Percentiles rank a stretch among this genome's conserved stretches.
phyloP scores from a whole-genome alignment of 2,888 invertebrate genomes.

The Eupeodes latifasciatus region DNA sequence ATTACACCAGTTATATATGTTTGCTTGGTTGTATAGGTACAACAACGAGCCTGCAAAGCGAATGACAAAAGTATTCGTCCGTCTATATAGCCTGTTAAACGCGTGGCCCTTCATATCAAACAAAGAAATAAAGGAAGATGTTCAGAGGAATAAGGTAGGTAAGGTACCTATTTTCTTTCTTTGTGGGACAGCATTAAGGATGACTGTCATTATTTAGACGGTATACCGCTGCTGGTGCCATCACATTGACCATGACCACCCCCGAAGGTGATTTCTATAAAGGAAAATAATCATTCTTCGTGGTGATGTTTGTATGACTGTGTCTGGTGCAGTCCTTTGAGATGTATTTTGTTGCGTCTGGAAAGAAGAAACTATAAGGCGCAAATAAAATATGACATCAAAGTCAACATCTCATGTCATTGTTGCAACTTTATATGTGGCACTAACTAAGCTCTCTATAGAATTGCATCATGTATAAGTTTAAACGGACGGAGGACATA shows the following conservation, averaged over 20 bases:
- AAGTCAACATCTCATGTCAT: slow-evolving; percentile 76
- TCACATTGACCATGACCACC: slow-evolving; percentile 71
- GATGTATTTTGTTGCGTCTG: slow-evolving; percentile 17
- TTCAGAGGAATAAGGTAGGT: slow-evolving; percentile 4
- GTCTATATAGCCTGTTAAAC: slow-evolving; percentile 6
- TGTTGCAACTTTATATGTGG: slow-evolving; percentile 56
- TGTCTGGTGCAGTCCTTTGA: slow-evolving; percentile 15
- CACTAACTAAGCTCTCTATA: slow-evolving; percentile 67
- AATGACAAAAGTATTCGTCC: slow-evolving; percentile 60
- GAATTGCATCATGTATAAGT: background rate
- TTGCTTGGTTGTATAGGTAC: background rate
- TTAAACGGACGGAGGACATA: background rate
- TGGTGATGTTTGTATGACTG: background rate
- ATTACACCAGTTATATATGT: slow-evolving; percentile 67
- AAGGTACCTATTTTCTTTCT: slow-evolving; percentile 17
- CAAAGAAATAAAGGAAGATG: slow-evolving; percentile 59
- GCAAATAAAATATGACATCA: slow-evolving; percentile 77
- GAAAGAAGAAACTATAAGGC: slow-evolving; percentile 44
- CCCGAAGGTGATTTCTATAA: slow-evolving; percentile 61
- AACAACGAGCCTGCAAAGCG: slow-evolving; percentile 20
- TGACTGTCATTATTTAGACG: slow-evolving; percentile 74
- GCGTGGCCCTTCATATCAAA: slow-evolving; percentile 52
- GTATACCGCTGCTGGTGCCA: slow-evolving; percentile 54
- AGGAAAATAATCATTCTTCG: slow-evolving; percentile 26
- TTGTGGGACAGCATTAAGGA: slow-evolving; percentile 67